Conservation (phyloP, 2,888 invertebrate genomes). For the Drosophila vallismaia region DNA sequence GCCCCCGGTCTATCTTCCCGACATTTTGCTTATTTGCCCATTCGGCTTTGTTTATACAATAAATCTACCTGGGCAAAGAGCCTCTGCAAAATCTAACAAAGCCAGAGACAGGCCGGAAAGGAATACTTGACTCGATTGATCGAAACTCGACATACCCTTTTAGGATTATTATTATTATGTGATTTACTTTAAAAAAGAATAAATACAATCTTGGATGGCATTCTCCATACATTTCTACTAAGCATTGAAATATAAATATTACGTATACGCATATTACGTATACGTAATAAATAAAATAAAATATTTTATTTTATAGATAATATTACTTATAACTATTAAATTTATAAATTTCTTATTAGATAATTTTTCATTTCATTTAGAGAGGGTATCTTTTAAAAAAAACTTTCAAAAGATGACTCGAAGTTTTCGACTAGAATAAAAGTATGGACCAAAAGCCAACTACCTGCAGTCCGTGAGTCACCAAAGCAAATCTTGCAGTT, state of each 20-base stretch:
- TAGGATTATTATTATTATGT: no score
- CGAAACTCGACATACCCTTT: conserved; percentile 10
- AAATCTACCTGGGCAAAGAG: conserved; percentile 66
- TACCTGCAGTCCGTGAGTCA: conserved; percentile 59
- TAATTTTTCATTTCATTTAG: no score
- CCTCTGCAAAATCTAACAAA: conserved; percentile 61
- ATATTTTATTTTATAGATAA: no score
- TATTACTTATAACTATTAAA: no score
- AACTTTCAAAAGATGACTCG: conserved; percentile 19
- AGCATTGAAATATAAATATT: neutral
- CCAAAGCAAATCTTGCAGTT: conserved; percentile 42
- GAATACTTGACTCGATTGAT: neutral
- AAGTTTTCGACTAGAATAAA: conserved; percentile 14
- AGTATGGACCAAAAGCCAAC: conserved; percentile 22
- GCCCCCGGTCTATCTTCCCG: conserved; percentile 31
- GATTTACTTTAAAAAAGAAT: no score
- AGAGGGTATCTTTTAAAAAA: conserved; percentile 10
- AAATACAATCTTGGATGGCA: neutral
- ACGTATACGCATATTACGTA: neutral
- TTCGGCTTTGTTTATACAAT: conserved; percentile 66
- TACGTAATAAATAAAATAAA: neutral
- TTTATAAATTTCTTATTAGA: no score
- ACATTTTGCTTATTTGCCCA: conserved; percentile 63
- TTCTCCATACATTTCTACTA: neutral
- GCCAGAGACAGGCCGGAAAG: conserved; percentile 30